phyloP scores from a whole-genome alignment of 1,140 invertebrate species.

The Goniozus legneri region DNA sequence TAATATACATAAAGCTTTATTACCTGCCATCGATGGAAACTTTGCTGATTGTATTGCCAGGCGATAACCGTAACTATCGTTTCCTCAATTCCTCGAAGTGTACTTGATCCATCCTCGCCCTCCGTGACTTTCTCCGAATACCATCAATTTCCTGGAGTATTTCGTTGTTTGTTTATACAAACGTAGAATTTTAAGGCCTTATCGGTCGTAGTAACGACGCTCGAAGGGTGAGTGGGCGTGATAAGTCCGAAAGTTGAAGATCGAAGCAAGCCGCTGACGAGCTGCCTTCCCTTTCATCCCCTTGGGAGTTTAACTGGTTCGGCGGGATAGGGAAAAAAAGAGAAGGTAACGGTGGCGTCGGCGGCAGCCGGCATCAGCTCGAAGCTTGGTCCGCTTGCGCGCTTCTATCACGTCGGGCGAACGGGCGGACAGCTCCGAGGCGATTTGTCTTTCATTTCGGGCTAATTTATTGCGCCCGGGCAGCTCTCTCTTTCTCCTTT shows the following conservation, averaged over 20 bases:
- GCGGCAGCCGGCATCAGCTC: conserved; percentile 7
- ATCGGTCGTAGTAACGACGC: conserved; percentile 11
- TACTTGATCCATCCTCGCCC: conserved; percentile 19
- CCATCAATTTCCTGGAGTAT: no score
- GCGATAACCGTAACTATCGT: conserved; percentile 25
- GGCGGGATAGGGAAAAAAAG: conserved; percentile 7
- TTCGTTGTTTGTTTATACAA: no score
- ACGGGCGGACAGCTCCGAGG: conserved; percentile 53
- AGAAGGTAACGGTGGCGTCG: conserved; percentile 14
- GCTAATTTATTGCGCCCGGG: conserved; percentile 52
- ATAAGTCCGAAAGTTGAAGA: no score
- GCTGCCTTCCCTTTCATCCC: conserved; percentile 27
- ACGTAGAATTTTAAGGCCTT: no score
- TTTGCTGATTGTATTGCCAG: conserved; percentile 32
- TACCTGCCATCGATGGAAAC: conserved; percentile 26
- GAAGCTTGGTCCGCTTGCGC: conserved; percentile 26
- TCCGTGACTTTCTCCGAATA: no score
- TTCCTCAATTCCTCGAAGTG: conserved; percentile 19
- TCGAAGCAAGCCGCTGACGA: no score
- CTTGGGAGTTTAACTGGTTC: conserved; percentile 33
- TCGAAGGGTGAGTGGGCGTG: conserved; percentile 14
- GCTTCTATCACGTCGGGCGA: conserved; percentile 53
- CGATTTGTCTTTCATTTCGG: conserved; percentile 57
- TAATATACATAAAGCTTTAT: conserved; percentile 37
- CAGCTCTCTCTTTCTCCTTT: conserved; percentile 19